Evolutionary conservation across 1,140 invertebrate genomes (phyloP).

Genomic region (Drosophila serrata): DNA sequence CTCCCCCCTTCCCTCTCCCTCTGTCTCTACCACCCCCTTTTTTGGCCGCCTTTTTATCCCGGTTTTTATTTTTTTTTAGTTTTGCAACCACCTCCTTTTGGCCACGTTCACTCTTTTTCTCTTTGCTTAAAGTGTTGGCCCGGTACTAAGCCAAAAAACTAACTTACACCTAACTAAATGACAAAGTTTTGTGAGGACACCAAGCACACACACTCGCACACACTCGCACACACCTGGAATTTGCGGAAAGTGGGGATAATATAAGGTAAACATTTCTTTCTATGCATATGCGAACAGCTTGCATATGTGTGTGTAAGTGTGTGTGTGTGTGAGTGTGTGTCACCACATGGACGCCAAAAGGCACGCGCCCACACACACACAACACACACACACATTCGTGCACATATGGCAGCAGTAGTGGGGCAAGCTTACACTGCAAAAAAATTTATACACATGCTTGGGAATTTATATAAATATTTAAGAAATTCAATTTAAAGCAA

Average conservation of each 20-base stretch:
- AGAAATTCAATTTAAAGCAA: too few species aligned
- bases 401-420: conserved; percentile 3
- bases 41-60: background rate
- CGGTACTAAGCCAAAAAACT: conserved; percentile 75
- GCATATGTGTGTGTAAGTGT: background rate
- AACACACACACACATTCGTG: conserved; percentile 4
- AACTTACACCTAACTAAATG: conserved; percentile 81
- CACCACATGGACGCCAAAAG: conserved; percentile 37
- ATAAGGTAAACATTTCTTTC: conserved; percentile 51
- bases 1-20: too few species aligned
- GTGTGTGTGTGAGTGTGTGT: background rate
- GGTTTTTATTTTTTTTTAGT: background rate
- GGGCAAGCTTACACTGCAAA: background rate
- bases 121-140: conserved; percentile 72
- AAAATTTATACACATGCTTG: too few species aligned
- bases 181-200: conserved; percentile 63
- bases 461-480: background rate
- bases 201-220: background rate
- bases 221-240: background rate
- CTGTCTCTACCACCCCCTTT: too few species aligned
- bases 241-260: conserved; percentile 23
- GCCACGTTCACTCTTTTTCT: conserved; percentile 27
- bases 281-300: conserved; percentile 43
- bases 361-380: conserved; percentile 22
- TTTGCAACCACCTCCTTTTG: background rate